phyloP scores from a whole-genome alignment of 2,113 vertebrate species.

The Plectropomus leopardus region DNA sequence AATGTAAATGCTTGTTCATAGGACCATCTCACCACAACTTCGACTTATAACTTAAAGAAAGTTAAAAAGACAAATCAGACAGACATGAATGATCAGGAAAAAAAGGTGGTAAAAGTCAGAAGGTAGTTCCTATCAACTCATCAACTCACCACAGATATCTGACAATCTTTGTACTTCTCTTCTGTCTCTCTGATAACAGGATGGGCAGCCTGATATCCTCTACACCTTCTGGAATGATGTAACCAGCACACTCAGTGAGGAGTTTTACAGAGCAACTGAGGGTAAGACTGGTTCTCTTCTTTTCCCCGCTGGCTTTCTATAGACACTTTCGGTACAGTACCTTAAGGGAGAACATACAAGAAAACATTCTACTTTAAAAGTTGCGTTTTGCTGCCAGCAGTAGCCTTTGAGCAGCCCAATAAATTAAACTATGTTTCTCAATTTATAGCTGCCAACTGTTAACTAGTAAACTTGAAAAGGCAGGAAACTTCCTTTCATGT shows the following conservation, averaged over 20 bases:
- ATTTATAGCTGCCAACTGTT: too few species aligned
- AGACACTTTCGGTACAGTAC: too few species aligned
- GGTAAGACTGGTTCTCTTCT: slow-evolving; percentile 83
- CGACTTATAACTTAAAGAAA: background rate
- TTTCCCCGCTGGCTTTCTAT: background rate
- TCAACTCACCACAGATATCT: background rate
- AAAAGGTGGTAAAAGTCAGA: too few species aligned
- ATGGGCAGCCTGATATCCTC: slow-evolving; percentile 94
- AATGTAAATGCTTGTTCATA: background rate
- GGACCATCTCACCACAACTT: background rate
- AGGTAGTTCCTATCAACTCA: background rate
- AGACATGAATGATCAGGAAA: too few species aligned
- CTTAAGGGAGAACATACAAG: too few species aligned
- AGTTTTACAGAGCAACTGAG: slow-evolving; percentile 92
- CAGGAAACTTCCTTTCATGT: too few species aligned
- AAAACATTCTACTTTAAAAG: too few species aligned
- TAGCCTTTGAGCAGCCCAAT: too few species aligned
- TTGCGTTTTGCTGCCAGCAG: too few species aligned
- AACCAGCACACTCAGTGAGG: slow-evolving; percentile 90
- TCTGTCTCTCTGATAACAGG: slow-evolving; percentile 78
- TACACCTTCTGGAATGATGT: slow-evolving; percentile 94
- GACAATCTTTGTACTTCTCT: background rate
- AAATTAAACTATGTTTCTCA: too few species aligned
- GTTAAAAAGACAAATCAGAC: background rate
- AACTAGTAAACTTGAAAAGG: too few species aligned